Evolutionary conservation across 2,888 invertebrate genomes (phyloP), one percentile per base, ranked within the genome.

Genomic region (Seladonia tumulorum): DNA sequence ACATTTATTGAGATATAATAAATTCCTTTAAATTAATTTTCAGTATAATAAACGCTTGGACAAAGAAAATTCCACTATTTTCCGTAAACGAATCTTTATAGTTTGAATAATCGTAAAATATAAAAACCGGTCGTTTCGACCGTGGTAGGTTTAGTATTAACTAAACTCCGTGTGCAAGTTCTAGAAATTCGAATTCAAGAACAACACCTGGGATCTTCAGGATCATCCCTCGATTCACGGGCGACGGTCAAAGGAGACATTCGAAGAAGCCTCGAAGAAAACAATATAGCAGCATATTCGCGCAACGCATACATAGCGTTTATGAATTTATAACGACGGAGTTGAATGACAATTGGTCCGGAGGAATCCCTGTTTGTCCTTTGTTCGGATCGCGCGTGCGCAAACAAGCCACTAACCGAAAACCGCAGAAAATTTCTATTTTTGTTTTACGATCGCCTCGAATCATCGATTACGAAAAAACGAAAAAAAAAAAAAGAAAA

Each of bases 281-380:
- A 70, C n/a, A n/a, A 42, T 42, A 14, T 39, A 42, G 5, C 42
- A n/a, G 12, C 42, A n/a, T 5, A 39, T 42, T n/a, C 70, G n/a
- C 42, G 70, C 42, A 42, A 70, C 63, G 63, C 39, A 68, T 68
- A 70, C 39, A 70, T 14, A 42, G 42, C 39, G 39, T 42, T 42
- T 42, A 39, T 39, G n/a, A 70, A 70, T 70, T n/a, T n/a, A 70
- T 42, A n/a, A 70, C n/a, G 39, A 70, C 39, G 14, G 70, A 70
- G 42, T 39, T n/a, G 70, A 39, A 39, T 42, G 70, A 70, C 70
- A 70, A 70, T 42, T 42, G 42, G n/a, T 70, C 7, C 39, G 39
- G 42, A 22, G 42, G 10, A 39, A n/a, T 42, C 39, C 42, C 70
- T 5, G 42, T 42, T n/a, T 5, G 14, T 42, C 12, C 70, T 39